A percentile compares a stretch with the other conserved stretches of the same genome.
Conservation (phyloP, 2,113 vertebrate genomes). For the Atrichornis clamosus region DNA sequence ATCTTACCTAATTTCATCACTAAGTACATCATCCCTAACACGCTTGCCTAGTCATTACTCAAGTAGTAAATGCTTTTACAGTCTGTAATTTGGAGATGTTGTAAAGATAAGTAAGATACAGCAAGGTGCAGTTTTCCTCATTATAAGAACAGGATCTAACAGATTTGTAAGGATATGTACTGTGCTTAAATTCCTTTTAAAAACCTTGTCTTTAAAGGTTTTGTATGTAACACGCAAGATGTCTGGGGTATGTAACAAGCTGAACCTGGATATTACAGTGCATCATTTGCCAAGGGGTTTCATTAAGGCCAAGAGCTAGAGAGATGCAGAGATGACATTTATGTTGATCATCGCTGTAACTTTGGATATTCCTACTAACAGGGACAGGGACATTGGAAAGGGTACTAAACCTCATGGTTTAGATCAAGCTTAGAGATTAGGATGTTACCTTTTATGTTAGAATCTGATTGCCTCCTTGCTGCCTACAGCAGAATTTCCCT, state of each 20-base stretch:
- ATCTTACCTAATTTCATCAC: not conserved
- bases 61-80: not conserved
- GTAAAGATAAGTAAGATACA: not conserved
- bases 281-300: not conserved
- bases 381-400: not conserved
- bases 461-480: not conserved
- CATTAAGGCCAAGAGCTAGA: not conserved
- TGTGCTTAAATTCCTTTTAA: not conserved
- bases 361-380: not conserved
- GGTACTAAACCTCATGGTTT: not conserved
- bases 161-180: not conserved
- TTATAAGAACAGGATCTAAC: not conserved
- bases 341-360: not conserved
- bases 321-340: not conserved
- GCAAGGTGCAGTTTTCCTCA: not conserved
- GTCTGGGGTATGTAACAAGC: not conserved
- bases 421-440: not conserved
- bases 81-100: not conserved
- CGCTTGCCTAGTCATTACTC: not conserved
- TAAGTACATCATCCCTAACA: not conserved
- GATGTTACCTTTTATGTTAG: not conserved
- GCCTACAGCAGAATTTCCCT: not conserved
- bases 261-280: not conserved
- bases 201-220: not conserved
- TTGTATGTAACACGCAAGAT: not conserved